Evolutionary conservation across 2,113 vertebrate genomes (phyloP).

Genomic region (Calypte anna): DNA sequence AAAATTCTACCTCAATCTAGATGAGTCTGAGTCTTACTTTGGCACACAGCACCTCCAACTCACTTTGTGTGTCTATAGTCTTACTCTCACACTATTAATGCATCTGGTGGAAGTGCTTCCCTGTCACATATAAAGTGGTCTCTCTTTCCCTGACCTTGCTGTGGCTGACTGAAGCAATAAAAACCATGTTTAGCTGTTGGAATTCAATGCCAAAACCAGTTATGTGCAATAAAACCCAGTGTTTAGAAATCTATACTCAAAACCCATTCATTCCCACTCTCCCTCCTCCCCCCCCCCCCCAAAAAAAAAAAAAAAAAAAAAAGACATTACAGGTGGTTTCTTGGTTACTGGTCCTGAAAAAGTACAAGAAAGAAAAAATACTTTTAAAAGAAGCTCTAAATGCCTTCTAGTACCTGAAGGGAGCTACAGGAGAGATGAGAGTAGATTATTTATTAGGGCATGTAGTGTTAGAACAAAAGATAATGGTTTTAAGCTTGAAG

Average conservation of each 20-base stretch:
- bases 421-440: too few relatives aligned
- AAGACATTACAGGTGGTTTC: neutral
- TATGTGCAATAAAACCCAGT: neutral
- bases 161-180: constrained; percentile 14
- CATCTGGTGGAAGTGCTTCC: neutral
- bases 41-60: neutral
- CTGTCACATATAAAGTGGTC: neutral
- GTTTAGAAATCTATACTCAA: neutral
- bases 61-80: neutral
- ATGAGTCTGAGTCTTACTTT: neutral
- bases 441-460: too few relatives aligned
- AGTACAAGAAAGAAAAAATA: neutral
- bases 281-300: fast-evolving
- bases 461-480: too few relatives aligned
- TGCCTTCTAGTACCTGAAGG: neutral
- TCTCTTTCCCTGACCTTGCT: constrained; percentile 10
- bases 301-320: neutral
- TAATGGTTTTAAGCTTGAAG: too few relatives aligned
- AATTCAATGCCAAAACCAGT: neutral
- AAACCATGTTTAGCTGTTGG: neutral
- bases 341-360: neutral
- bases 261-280: neutral
- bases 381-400: neutral
- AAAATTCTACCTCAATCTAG: neutral
- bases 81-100: neutral